Conservation (phyloP, 2,113 vertebrate genomes). For the Cervus canadensis region DNA sequence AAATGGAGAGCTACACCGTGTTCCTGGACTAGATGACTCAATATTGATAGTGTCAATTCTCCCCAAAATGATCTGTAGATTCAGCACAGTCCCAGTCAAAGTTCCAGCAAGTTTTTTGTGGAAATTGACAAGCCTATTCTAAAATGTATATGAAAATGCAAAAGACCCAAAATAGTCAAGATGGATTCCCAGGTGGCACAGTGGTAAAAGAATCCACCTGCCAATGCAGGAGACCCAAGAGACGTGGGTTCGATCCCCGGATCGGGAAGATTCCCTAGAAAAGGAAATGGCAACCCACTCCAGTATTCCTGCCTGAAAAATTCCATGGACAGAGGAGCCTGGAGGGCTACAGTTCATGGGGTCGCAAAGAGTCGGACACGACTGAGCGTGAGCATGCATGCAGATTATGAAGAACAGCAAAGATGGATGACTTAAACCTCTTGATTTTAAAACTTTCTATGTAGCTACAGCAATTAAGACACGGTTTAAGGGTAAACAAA, state of each 20-base stretch:
- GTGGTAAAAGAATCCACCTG: not conserved
- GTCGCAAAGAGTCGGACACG: not conserved
- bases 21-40: not conserved
- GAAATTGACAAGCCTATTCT: not conserved
- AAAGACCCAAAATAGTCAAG: not conserved
- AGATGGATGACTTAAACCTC: not conserved
- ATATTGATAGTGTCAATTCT: rapidly evolving
- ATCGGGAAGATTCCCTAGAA: not conserved
- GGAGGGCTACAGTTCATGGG: not conserved
- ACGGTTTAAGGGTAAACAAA: not conserved
- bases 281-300: not conserved
- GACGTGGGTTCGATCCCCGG: rapidly evolving
- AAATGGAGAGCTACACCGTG: not conserved
- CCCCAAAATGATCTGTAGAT: not conserved
- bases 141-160: not conserved
- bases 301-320: not conserved
- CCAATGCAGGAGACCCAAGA: not conserved
- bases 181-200: not conserved
- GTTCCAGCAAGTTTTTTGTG: not conserved
- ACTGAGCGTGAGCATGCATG: not conserved
- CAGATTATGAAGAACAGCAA: not conserved
- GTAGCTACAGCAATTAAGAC: not conserved
- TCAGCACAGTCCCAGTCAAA: not conserved
- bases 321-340: not conserved
- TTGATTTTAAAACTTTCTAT: not conserved